These are phyloP conservation scores for Polydrusus cervinus DNA, from an alignment of 2,888 invertebrate genomes.

Conservation along the genomic window DNA sequence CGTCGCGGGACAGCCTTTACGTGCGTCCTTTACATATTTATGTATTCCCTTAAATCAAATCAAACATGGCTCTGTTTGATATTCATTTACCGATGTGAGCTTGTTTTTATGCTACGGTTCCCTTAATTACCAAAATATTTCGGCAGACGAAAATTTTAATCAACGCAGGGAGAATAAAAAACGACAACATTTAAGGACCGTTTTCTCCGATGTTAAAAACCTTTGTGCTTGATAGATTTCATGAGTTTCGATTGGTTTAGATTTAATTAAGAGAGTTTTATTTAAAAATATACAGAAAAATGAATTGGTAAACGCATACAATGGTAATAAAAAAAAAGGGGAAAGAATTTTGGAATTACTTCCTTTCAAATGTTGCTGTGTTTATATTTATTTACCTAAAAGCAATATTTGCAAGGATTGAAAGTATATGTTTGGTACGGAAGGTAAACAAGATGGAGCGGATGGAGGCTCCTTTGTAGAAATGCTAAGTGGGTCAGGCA, in stretches of 20 bases:
- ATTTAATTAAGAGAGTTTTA: conserved; percentile 9
- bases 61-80: conserved; percentile 55
- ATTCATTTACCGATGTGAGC: conserved; percentile 54
- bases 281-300: conserved; percentile 7
- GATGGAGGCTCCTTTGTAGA: no score
- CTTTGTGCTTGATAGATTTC: conserved; percentile 11
- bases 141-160: conserved; percentile 43
- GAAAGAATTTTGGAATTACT: no score
- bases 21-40: conserved; percentile 54
- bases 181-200: conserved; percentile 5
- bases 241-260: background rate
- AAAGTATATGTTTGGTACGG: no score
- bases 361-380: no score
- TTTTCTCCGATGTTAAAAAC: conserved; percentile 17
- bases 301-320: background rate
- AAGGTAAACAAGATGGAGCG: no score
- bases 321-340: background rate
- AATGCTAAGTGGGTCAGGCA: no score
- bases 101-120: conserved; percentile 51
- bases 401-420: no score
- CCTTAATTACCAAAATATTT: conserved; percentile 54
- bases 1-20: background rate
- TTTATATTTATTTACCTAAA: no score
- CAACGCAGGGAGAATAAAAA: conserved; percentile 32
- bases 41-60: conserved; percentile 56